Evolutionary conservation across 2,113 vertebrate genomes (phyloP).

Genomic region (Oenanthe melanoleuca): DNA sequence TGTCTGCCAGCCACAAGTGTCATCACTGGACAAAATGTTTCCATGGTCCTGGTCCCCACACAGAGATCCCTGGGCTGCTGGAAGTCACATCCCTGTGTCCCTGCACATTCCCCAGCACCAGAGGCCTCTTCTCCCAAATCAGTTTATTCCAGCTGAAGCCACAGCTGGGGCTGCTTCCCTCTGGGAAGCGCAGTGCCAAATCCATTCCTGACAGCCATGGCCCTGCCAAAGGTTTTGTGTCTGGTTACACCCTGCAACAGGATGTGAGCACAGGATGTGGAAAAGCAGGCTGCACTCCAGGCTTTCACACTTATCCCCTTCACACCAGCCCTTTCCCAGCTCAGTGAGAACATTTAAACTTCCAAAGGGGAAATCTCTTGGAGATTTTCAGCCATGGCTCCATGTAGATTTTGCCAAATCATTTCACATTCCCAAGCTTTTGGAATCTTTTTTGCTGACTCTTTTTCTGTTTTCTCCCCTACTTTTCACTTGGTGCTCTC

Average conservation of each 20-base stretch:
- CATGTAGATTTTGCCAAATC: not conserved
- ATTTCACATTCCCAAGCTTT: not conserved
- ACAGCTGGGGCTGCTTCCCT: not conserved
- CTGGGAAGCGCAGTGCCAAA: not conserved
- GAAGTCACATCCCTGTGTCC: not conserved
- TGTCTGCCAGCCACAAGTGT: not conserved
- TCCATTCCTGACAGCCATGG: not conserved
- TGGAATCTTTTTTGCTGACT: not conserved
- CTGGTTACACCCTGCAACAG: not conserved
- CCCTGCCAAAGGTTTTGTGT: not conserved
- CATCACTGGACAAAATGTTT: not conserved
- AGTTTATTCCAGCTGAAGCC: not conserved
- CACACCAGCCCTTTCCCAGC: not conserved
- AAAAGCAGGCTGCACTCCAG: not conserved
- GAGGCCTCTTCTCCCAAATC: not conserved
- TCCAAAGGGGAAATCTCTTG: not conserved
- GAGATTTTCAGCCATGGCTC: not conserved
- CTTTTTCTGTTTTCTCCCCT: not conserved
- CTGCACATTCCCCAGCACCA: fast-evolving
- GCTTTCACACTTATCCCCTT: not conserved
- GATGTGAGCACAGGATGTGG: not conserved
- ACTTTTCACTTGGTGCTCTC: not conserved
- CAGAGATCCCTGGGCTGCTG: not conserved
- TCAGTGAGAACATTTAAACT: not conserved
- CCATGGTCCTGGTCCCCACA: fast-evolving